Percentiles rank a stretch among this genome's conserved stretches.
Conservation (phyloP, 2,888 invertebrate genomes). For the Acleris sparsana region DNA sequence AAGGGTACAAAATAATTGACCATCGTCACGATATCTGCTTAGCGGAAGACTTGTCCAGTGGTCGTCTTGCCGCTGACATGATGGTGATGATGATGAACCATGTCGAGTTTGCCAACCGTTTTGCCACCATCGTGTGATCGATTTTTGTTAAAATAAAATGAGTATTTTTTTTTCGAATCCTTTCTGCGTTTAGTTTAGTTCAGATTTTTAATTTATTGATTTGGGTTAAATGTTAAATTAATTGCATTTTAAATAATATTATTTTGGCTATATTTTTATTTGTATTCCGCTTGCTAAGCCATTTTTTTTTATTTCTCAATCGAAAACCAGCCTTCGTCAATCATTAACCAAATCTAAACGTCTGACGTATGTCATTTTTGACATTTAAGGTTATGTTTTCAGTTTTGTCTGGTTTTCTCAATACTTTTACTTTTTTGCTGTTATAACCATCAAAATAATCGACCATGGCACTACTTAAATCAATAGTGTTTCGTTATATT, state of each 20-base stretch:
- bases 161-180: too few species aligned
- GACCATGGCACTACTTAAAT: slow-evolving; percentile 59
- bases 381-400: slow-evolving; percentile 21
- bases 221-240: not conserved
- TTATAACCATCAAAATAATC: not conserved
- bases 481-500: slow-evolving; percentile 52
- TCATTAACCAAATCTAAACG: not conserved
- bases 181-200: not conserved
- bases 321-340: not conserved
- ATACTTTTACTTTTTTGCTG: not conserved
- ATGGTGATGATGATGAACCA: too few species aligned
- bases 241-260: too few species aligned
- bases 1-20: too few species aligned
- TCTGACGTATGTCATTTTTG: not conserved
- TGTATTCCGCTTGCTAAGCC: not conserved
- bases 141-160: too few species aligned
- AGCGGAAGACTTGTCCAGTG: too few species aligned
- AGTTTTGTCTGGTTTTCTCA: not conserved
- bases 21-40: too few species aligned
- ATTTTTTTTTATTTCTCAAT: too few species aligned
- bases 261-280: not conserved
- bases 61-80: too few species aligned
- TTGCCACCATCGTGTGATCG: too few species aligned
- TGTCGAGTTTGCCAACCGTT: too few species aligned
- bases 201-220: too few species aligned